Percentiles rank a stretch among this genome's conserved stretches.
These are phyloP conservation scores for Alouatta palliata DNA, from an alignment of 2,113 vertebrate genomes.

Conservation along the genomic window DNA sequence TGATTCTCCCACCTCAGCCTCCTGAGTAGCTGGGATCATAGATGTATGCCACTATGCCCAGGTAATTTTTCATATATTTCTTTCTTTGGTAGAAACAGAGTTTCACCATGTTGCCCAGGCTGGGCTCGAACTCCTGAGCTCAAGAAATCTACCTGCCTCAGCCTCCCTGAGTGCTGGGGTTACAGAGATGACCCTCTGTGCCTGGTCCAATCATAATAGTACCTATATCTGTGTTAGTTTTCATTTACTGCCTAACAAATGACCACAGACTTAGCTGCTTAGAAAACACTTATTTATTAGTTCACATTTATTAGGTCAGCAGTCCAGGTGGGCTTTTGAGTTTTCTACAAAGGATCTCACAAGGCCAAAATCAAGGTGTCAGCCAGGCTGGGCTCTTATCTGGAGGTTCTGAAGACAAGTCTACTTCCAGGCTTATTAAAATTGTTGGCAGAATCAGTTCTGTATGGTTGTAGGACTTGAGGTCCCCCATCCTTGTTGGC, in stretches of 20 bases:
- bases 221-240: not conserved
- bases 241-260: not conserved
- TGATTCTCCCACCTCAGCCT: too few relatives aligned
- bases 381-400: not conserved
- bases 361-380: not conserved
- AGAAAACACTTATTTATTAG: not conserved
- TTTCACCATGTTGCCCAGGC: too few relatives aligned
- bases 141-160: too few relatives aligned
- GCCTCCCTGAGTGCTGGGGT: too few relatives aligned
- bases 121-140: too few relatives aligned
- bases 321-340: accelerated
- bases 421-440: not conserved
- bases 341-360: not conserved
- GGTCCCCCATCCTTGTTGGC: not conserved
- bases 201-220: too few relatives aligned
- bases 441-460: not conserved
- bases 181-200: too few relatives aligned
- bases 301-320: not conserved
- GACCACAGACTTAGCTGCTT: not conserved
- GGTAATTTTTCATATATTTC: too few relatives aligned
- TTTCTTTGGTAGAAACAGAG: too few relatives aligned
- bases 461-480: not conserved
- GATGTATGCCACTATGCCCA: too few relatives aligned
- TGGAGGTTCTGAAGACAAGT: not conserved
- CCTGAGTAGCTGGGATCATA: too few relatives aligned